Percentiles rank a stretch among this genome's conserved stretches.
Evolutionary conservation across 2,888 invertebrate species (phyloP).

Genomic region (Xylocampa areola): DNA sequence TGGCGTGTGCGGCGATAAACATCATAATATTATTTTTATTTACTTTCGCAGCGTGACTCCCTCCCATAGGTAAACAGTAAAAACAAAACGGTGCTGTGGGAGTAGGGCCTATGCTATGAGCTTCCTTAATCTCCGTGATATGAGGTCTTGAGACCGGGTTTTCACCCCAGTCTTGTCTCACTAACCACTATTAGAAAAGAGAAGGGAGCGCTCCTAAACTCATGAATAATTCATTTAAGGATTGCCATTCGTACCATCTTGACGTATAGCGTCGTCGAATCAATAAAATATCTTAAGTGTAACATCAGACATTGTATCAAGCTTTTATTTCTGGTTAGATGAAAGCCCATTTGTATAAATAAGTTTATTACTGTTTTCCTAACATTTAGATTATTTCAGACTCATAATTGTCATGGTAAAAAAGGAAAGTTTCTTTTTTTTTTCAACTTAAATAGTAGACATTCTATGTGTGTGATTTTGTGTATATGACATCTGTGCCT

Average conservation of each 20-base stretch:
- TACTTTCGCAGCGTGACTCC: constrained; percentile 55
- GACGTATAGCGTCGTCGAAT: constrained; percentile 72
- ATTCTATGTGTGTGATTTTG: too few relatives aligned
- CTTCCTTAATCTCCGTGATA: constrained; percentile 61
- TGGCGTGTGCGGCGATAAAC: constrained; percentile 49
- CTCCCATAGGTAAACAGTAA: constrained; percentile 54
- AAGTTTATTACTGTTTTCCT: constrained; percentile 48
- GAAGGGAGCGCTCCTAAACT: constrained; percentile 61
- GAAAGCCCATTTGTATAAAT: constrained; percentile 50
- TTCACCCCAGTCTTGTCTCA: constrained; percentile 66
- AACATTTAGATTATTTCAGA: constrained; percentile 33
- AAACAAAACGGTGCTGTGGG: constrained; percentile 46
- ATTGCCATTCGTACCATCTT: constrained; percentile 69
- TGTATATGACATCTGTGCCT: too few relatives aligned
- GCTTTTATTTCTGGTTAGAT: constrained; percentile 59
- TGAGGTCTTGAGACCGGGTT: constrained; percentile 46
- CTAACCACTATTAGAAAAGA: constrained; percentile 73
- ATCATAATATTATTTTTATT: constrained; percentile 67
- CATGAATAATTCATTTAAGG: constrained; percentile 75
- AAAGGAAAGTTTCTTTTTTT: constrained; percentile 6
- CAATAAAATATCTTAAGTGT: constrained; percentile 71
- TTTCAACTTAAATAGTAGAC: not conserved
- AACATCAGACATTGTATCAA: constrained; percentile 62
- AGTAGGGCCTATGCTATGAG: constrained; percentile 19
- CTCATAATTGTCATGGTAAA: constrained; percentile 17